Conservation (phyloP, 2,888 invertebrate species). For the Mystacides longicornis region DNA sequence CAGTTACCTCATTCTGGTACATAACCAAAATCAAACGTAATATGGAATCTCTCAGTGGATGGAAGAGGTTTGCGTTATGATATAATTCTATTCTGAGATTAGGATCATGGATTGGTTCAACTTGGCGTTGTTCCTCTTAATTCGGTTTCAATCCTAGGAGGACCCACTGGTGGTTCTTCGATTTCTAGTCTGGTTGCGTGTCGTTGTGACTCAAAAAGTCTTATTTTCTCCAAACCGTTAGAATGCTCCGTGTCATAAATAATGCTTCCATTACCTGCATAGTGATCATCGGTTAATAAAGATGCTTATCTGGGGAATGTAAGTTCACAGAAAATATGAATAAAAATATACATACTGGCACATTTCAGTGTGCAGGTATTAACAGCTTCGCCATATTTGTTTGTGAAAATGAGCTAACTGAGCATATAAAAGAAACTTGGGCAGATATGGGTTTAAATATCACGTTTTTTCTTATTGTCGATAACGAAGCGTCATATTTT, state of each 20-base stretch:
- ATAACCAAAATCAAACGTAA: slow-evolving; percentile 96
- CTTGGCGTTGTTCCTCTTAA: slow-evolving; percentile 83
- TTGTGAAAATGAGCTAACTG: slow-evolving; percentile 93
- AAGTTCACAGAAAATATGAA: not conserved
- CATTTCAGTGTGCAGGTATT: slow-evolving; percentile 87
- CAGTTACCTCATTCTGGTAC: no score
- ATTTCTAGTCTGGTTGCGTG: slow-evolving; percentile 72
- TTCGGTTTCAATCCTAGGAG: slow-evolving; percentile 80
- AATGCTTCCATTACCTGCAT: slow-evolving; percentile 70
- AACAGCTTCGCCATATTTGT: slow-evolving; percentile 88
- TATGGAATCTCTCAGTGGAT: slow-evolving; percentile 86
- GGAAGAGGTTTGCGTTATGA: slow-evolving; percentile 85
- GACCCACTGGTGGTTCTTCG: slow-evolving; percentile 70
- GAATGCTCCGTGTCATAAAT: slow-evolving; percentile 88
- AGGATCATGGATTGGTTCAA: slow-evolving; percentile 84
- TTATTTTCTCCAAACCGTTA: slow-evolving; percentile 83
- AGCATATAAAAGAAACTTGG: slow-evolving; percentile 83
- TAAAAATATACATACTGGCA: slow-evolving; percentile 48
- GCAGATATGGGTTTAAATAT: slow-evolving; percentile 97
- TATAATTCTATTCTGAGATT: slow-evolving; percentile 85
- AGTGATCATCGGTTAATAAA: slow-evolving; percentile 2
- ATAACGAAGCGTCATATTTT: no score
- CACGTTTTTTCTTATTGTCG: no score
- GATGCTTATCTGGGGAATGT: not conserved
- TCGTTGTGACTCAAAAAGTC: slow-evolving; percentile 83